phyloP scores from a whole-genome alignment of 1,140 invertebrate species.

The Drosophila persimilis region DNA sequence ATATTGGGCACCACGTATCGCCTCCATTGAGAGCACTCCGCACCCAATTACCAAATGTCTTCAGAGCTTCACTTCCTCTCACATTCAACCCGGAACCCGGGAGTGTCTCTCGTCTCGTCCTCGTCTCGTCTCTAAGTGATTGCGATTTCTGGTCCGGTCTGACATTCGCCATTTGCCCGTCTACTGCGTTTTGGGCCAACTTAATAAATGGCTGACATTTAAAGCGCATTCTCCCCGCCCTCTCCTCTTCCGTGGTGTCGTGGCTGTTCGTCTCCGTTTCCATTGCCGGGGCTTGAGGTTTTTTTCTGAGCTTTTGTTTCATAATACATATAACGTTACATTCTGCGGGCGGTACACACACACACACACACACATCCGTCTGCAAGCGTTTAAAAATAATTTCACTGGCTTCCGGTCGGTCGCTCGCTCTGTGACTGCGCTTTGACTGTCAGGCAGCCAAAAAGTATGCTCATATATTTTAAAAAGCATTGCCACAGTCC shows the following conservation, averaged over 20 bases:
- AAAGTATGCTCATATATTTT: slow-evolving; percentile 63
- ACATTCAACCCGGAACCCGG: neutral
- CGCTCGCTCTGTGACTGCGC: slow-evolving; percentile 16
- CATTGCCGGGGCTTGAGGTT: slow-evolving; percentile 30
- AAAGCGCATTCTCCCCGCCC: slow-evolving; percentile 49
- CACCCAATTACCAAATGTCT: no score
- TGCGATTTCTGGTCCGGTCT: slow-evolving; percentile 24
- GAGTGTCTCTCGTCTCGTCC: slow-evolving; percentile 9
- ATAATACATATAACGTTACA: slow-evolving; percentile 46
- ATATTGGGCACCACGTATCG: no score
- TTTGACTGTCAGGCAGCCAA: slow-evolving; percentile 55
- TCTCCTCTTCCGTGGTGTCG: neutral
- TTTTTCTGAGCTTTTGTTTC: slow-evolving; percentile 71
- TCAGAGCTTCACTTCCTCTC: no score
- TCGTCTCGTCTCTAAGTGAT: slow-evolving; percentile 21
- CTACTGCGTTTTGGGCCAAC: slow-evolving; percentile 44
- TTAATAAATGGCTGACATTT: slow-evolving; percentile 74
- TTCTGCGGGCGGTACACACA: slow-evolving; percentile 46
- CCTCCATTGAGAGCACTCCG: no score
- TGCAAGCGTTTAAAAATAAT: slow-evolving; percentile 70
- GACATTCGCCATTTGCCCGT: slow-evolving; percentile 56
- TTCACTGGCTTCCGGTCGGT: slow-evolving; percentile 55
- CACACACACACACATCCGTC: slow-evolving; percentile 31
- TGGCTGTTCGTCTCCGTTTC: slow-evolving; percentile 6
- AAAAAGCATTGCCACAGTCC: slow-evolving; percentile 19